Evolutionary conservation across 2,797 vertebrate species (phyloP).

Genomic region (Semotilus atromaculatus): DNA sequence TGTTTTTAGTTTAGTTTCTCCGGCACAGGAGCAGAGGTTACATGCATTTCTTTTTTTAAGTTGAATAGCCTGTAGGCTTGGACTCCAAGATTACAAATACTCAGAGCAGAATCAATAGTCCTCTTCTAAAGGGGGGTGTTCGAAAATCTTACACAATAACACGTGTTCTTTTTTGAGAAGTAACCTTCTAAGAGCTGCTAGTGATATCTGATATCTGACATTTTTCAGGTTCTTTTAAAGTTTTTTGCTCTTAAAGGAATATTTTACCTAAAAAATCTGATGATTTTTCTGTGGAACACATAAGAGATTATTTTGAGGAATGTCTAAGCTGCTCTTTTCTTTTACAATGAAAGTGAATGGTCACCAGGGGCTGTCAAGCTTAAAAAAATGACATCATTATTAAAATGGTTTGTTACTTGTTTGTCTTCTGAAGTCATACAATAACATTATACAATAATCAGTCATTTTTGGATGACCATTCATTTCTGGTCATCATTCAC

Average conservation of each 20-base stretch:
- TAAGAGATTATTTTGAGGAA: neutral
- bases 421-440: neutral
- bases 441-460: neutral
- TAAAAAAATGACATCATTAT: neutral
- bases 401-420: neutral
- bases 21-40: conserved; percentile 23
- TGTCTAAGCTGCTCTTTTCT: neutral
- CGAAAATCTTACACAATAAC: conserved; percentile 43
- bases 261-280: neutral
- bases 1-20: conserved; percentile 34
- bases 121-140: conserved; percentile 41
- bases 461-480: neutral
- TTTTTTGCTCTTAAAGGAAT: neutral
- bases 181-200: neutral
- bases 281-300: neutral
- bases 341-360: neutral
- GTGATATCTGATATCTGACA: neutral
- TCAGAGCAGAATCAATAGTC: conserved; percentile 55
- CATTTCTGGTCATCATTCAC: neutral
- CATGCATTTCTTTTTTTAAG: conserved; percentile 43
- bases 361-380: neutral
- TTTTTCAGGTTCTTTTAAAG: neutral
- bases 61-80: conserved; percentile 54
- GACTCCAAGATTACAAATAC: conserved; percentile 46
- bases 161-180: conserved; percentile 7